These are phyloP conservation scores for Toxotes chatareus DNA, from an alignment of 2,113 vertebrate genomes.

Conservation along the genomic window DNA sequence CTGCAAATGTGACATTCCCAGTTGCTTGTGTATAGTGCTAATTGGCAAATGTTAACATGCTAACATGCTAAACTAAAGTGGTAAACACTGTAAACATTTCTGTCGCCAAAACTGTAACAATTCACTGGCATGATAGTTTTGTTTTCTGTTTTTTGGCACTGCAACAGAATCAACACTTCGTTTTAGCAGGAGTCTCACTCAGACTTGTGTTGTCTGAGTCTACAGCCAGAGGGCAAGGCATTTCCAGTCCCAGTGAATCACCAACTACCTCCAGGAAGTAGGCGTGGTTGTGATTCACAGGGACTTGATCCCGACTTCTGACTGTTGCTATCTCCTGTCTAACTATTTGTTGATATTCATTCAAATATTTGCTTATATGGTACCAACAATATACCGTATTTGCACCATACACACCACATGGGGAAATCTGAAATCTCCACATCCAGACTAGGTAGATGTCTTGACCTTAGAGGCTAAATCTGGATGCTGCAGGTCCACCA, in stretches of 20 bases:
- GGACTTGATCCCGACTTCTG: conserved; percentile 26
- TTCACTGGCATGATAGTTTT: not conserved
- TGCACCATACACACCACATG: not conserved
- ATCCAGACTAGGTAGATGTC: not conserved
- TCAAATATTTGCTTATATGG: conserved; percentile 17
- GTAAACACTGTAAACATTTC: not conserved
- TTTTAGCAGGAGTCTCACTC: conserved; percentile 29
- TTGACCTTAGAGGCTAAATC: not conserved
- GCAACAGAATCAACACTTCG: conserved; percentile 16
- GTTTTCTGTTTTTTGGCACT: conserved; percentile 5
- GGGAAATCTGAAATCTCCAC: not conserved
- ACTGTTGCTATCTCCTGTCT: conserved; percentile 27
- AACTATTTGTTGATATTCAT: conserved; percentile 47
- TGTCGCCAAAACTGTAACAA: conserved; percentile 2
- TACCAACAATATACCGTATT: not conserved
- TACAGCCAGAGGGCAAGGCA: conserved; percentile 63
- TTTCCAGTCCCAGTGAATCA: conserved; percentile 74
- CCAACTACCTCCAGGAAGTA: conserved; percentile 69
- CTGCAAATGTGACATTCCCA: not conserved
- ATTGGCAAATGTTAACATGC: not conserved
- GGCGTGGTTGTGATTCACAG: conserved; percentile 59
- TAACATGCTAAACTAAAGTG: not conserved
- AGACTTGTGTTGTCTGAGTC: conserved; percentile 59
- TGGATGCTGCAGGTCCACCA: not conserved
- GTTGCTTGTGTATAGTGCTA: not conserved